These are phyloP conservation scores for Tarsius wallacei DNA, from an alignment of 2,797 vertebrate species.

Conservation along the genomic window DNA sequence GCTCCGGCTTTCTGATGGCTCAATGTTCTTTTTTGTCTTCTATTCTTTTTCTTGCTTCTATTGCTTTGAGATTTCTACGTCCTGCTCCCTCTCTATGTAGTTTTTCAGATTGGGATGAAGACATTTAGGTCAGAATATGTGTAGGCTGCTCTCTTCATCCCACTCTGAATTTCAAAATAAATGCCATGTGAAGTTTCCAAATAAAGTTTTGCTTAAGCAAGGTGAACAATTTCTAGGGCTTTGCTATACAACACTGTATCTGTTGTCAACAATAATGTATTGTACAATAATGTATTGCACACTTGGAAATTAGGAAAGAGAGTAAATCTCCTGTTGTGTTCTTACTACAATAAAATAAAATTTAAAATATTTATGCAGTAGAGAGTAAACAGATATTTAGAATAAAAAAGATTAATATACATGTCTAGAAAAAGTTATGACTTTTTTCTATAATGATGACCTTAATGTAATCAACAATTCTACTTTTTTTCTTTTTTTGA, in stretches of 20 bases:
- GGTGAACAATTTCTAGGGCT: background rate
- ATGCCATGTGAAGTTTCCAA: background rate
- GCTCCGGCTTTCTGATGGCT: background rate
- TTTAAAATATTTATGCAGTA: background rate
- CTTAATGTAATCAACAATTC: background rate
- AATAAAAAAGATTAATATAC: background rate
- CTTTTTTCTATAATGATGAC: background rate
- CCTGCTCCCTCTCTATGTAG: background rate
- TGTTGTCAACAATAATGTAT: background rate
- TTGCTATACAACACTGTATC: no score
- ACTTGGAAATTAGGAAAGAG: background rate
- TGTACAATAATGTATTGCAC: background rate
- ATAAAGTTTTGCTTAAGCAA: background rate
- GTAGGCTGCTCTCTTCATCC: background rate
- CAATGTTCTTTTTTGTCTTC: background rate
- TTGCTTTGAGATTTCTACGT: background rate
- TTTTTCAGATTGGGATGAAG: conserved; percentile 1
- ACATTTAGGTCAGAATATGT: background rate
- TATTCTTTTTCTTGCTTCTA: background rate
- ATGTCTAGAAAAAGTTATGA: conserved; percentile 18
- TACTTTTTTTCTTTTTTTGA: no score
- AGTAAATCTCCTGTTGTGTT: background rate
- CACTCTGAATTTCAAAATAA: conserved; percentile 6
- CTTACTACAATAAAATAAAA: background rate
- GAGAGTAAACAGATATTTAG: background rate